A percentile compares a stretch with the other conserved stretches of the same genome.
These are phyloP conservation scores for Drosophila formosana DNA, from an alignment of 2,888 invertebrate genomes.

Conservation along the genomic window DNA sequence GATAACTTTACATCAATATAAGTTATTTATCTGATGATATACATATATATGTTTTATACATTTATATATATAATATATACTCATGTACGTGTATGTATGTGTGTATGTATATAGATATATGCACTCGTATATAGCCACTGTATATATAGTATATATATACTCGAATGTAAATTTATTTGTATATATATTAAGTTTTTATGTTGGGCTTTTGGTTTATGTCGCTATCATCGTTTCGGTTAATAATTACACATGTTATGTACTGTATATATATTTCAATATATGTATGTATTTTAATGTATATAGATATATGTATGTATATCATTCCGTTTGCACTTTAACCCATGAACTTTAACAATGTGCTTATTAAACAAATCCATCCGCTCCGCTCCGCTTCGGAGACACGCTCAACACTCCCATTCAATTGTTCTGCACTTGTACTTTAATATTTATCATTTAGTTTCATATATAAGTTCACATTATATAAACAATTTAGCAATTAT, in stretches of 20 bases:
- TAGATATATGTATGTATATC: slow-evolving; percentile 61
- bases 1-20: slow-evolving; percentile 69
- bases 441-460: slow-evolving; percentile 37
- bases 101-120: slow-evolving; percentile 43
- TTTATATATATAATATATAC: slow-evolving; percentile 31
- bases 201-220: slow-evolving; percentile 28
- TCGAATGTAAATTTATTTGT: slow-evolving; percentile 59
- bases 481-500: slow-evolving; percentile 48
- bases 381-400: slow-evolving; percentile 18
- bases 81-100: slow-evolving; percentile 14
- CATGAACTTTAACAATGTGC: slow-evolving; percentile 84
- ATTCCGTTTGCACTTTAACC: slow-evolving; percentile 64
- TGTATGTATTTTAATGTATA: slow-evolving; percentile 53
- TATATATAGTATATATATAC: slow-evolving; percentile 65
- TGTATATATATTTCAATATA: slow-evolving; percentile 49
- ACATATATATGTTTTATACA: slow-evolving; percentile 32
- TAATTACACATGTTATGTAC: slow-evolving; percentile 63
- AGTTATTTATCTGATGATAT: slow-evolving; percentile 50
- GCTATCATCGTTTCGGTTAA: slow-evolving; percentile 52
- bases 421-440: slow-evolving; percentile 61
- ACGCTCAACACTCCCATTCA: slow-evolving; percentile 44
- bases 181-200: slow-evolving; percentile 59
- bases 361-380: slow-evolving; percentile 42
- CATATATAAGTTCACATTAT: slow-evolving; percentile 52
- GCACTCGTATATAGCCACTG: slow-evolving; percentile 49